Evolutionary conservation across 1,140 invertebrate species (phyloP), one percentile per base, ranked within the genome.

Genomic region (Oncopeltus fasciatus): DNA sequence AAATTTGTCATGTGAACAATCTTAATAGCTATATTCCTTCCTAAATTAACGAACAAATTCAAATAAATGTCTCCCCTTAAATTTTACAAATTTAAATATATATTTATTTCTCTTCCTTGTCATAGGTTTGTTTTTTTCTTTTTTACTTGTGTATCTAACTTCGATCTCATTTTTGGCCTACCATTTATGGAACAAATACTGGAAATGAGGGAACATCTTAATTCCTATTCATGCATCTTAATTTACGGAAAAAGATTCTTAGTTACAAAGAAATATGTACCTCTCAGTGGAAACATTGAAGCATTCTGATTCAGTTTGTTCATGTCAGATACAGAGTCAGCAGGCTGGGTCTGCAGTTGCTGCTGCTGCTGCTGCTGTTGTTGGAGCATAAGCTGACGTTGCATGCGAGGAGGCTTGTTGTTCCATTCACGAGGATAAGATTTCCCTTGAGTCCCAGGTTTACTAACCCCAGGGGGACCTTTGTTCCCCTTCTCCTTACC

Each of bases 261-360:
- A 46, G 11, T 20, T 44, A 11, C 14, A 44, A 44, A 20, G 2
- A n/a, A 46, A 46, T 11, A 53, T 3, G 21, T 4, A 53, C 49
- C 24, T 26, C 49, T 18, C 2, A 62, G 47, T 18, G 28, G 58
- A 29, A 43, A 62, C 33, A 58, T 29, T 2, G 59, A 67, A 11
- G 70, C 69, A 49, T 79, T 78, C 68, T 69, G 67, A 28, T 74
- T 67, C 9, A 74, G 67, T 65, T 76, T 76, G 66, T 73, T 72
- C 66, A 74, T 71, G 26, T 78, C 76, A 16, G 70, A 70, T 2
- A 74, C 67, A 21, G 79, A 76, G 47, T 63, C 26, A n/a, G n/a
- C n/a, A n/a, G n/a, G n/a, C n/a, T n/a, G n/a, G 63, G 69, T 18
- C 61, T 60, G 26, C 63, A 68, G 61, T 67, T 69, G 67, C 38